phyloP scores from a whole-genome alignment of 2,888 invertebrate genomes.

The Parnassius mnemosyne region DNA sequence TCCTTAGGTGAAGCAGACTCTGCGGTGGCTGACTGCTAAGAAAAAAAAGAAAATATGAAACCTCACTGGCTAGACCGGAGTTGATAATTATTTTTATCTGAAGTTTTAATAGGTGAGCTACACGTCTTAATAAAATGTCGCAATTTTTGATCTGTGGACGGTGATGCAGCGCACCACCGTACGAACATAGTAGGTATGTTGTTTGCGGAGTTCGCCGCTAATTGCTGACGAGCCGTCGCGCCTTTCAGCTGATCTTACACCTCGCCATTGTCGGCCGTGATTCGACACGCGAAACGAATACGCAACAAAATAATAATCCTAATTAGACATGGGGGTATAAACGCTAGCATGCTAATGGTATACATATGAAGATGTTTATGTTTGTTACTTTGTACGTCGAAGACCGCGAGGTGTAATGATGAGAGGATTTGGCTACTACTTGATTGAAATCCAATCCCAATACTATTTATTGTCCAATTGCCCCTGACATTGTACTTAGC shows the following conservation, averaged over 20 bases:
- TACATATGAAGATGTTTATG: neutral
- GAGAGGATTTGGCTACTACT: no score
- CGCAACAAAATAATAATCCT: conserved; percentile 21
- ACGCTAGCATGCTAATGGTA: conserved; percentile 4
- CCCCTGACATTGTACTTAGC: no score
- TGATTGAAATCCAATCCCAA: no score
- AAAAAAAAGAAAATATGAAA: no score
- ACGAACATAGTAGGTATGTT: conserved; percentile 35
- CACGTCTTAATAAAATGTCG: no score
- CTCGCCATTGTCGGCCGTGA: conserved; percentile 31
- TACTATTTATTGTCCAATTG: no score
- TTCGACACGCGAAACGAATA: conserved; percentile 21
- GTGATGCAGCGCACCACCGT: conserved; percentile 23
- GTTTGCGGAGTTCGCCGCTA: conserved; percentile 70
- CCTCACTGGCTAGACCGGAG: no score
- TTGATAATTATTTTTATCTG: no score
- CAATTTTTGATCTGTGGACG: conserved; percentile 10
- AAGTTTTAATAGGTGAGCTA: no score
- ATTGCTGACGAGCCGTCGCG: conserved; percentile 54
- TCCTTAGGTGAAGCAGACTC: no score
- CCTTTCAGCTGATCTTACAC: conserved; percentile 58
- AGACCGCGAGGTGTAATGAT: no score
- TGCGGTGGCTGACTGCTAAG: no score
- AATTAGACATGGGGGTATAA: conserved; percentile 17
- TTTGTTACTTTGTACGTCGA: neutral